Base-by-base conservation (phyloP, 2,888 invertebrate species). In the Pomacea canaliculata region DNA sequence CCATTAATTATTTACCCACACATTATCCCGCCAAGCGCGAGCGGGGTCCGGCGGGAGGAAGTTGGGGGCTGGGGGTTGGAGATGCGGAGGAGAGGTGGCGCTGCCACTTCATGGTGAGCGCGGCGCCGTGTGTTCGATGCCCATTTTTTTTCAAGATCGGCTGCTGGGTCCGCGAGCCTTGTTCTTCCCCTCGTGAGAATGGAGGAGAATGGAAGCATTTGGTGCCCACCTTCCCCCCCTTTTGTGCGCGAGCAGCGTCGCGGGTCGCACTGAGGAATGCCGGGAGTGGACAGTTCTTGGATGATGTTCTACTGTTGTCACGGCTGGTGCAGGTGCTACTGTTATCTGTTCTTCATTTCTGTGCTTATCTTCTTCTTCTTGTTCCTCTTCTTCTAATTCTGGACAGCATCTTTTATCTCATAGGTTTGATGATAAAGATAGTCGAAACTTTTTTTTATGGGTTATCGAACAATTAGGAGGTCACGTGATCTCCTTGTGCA, bases 1-100 rank as follows among this genome's bases (percentile, higher is more conserved):
- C 74, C 60, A 74, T 74, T 74, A 69, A 74, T 74, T 74, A 74
- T 74, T 69, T 74, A 74, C 51, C 69, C 69, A 46, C 37, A 60
- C 74, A 72, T 72, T 72, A 72, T 65, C 72, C 51, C 49, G n/a
- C 63, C 23, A n/a, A 27, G n/a, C 60, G 60, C 73, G n/a, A 48
- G n/a, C n/a, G 60, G n/a, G 60, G 60, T 18, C 60, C 37, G 37
- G 37, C 37, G 3, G 37, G 37, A 37, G 37, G 37, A 37, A 37
- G 37, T 37, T 56, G 10, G 51, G 10, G 27, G 65, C 23, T 23
- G 23, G 23, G 23, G 23, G 23, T 23, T 23, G 23, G 23, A 23
- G 23, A 23, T 23, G 23, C 23, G 23, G 23, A 23, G 23, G 23
- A 23, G 23, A 23, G 66, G 65, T 37, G 66, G 72, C 72, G 59